Base-by-base conservation (phyloP, 2,797 vertebrate species). In the Sparus aurata region DNA sequence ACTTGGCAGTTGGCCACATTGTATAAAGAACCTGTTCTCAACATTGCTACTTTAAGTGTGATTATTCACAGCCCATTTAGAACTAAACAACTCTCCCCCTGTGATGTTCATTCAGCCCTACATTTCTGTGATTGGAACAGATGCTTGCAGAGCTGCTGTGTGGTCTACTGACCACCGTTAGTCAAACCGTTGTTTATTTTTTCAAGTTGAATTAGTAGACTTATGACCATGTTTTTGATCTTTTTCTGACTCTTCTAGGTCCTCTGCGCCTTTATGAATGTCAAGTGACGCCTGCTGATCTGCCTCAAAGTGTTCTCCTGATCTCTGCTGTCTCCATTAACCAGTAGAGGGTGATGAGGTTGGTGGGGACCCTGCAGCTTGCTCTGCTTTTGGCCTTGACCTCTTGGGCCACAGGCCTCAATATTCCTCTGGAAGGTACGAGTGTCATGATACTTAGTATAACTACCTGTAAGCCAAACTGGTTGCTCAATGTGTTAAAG, bases 351-450 rank as follows among this genome's bases (percentile, higher is more conserved):
- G 90, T 86, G 76, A 96, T 96, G 96, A 94, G 84, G 89, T 60
- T 80, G 75, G 80, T 78, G 13, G 52, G 81, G 88, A 84, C 77
- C 77, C 87, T 85, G 77, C 82, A 85, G 81, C 75, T 94, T 46
- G 67, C 84, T 73, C 89, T 96, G 80, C 87, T 95, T 49, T 72
- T 92, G 86, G 92, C 86, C 82, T 77, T 91, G 62, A 88, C 76
- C 69, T 90, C 82, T 75, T 54, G 61, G 61, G 79, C 70, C 38
- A 30, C 77, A 49, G 81, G 85, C 69, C 81, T 95, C 23, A 49
- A 80, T 23, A 90, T 96, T 75, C 96, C 95, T 66, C 82, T 92
- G 66, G 91, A 95, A 80, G 92, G 96, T 96, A 89, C 13, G 84
- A 46, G 1, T 27, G 4, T 60, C 23, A 63, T 43, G 23, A 69